phyloP scores from a whole-genome alignment of 2,888 invertebrate genomes.

The Chaitophorus viminalis region DNA sequence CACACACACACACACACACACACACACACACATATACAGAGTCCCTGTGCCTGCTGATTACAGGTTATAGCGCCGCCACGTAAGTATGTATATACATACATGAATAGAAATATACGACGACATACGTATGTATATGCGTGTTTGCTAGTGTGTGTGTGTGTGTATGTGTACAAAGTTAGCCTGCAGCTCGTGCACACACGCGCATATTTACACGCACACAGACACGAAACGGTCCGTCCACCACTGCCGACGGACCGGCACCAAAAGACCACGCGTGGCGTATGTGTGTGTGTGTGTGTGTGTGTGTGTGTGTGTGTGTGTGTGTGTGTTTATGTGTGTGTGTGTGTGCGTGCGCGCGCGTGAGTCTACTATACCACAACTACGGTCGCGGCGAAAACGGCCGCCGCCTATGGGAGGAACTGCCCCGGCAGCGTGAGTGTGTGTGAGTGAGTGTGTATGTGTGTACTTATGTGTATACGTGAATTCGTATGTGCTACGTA shows the following conservation, averaged over 20 bases:
- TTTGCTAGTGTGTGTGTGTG: neutral
- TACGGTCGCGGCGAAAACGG: conserved; percentile 6
- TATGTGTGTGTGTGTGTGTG: no score
- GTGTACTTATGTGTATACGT: no score
- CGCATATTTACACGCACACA: neutral
- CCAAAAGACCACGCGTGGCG: conserved; percentile 3
- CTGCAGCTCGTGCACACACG: neutral
- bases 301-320: no score
- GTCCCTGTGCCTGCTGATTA: conserved; percentile 51
- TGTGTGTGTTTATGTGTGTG: neutral
- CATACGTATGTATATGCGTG: neutral
- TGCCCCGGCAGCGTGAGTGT: conserved; percentile 1
- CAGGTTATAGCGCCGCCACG: conserved; percentile 51
- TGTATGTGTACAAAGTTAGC: neutral
- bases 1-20: conserved; percentile 12
- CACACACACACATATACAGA: neutral
- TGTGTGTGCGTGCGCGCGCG: neutral
- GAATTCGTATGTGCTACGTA: neutral
- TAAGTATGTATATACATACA: neutral
- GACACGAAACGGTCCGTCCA: neutral
- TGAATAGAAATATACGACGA: neutral
- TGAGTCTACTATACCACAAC: neutral
- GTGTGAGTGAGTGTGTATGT: no score
- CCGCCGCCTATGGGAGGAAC: conserved; percentile 57
- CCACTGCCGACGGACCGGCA: conserved; percentile 35